Evolutionary conservation across 1,140 invertebrate species (phyloP), one percentile per base, ranked within the genome.

Genomic region (Drosophila bipectinata): DNA sequence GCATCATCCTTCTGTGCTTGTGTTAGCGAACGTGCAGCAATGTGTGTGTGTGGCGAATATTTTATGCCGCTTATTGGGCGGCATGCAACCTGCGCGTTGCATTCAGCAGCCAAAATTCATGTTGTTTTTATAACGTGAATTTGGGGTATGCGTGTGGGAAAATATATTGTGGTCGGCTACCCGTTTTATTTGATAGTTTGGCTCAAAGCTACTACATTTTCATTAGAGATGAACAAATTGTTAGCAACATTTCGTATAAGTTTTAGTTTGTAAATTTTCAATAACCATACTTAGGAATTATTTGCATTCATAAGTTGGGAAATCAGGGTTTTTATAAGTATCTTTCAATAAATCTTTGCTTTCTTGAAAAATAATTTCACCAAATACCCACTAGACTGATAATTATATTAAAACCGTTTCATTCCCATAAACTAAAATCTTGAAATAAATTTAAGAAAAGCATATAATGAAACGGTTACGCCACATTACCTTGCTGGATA

Each of bases 41-140:
- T 56, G 48, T 56, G 48, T 51, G 45, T 53, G 14, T 14, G 8
- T 15, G 28, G 47, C 48, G 63, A 62, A 82, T 82, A 82, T 77
- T 85, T 87, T 78, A 75, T 80, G 64, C 67, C 66, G 58, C 52
- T 81, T 87, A 81, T 87, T 87, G 82, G 68, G 74, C 71, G 61
- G 68, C 61, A 66, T 37, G 74, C 64, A 72, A 67, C 54, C 55
- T 59, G 61, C 61, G 58, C 66, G 72, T 54, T 55, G 47, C 55
- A 72, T 61, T 66, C 61, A 67, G 41, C 75, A 52, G 52, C 34
- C 45, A 41, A 82, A 72, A 67, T 47, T 60, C 62, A 45, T 73
- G 52, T 49, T 26, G 52, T 44, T 49, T 52, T 60, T 62, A 47
- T 63, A 30, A 45, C 24, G 21, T 55, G 21, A 18, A 51, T 39